Base-by-base conservation (phyloP, 2,797 vertebrate genomes). In the Eupleurogrammus muticus region DNA sequence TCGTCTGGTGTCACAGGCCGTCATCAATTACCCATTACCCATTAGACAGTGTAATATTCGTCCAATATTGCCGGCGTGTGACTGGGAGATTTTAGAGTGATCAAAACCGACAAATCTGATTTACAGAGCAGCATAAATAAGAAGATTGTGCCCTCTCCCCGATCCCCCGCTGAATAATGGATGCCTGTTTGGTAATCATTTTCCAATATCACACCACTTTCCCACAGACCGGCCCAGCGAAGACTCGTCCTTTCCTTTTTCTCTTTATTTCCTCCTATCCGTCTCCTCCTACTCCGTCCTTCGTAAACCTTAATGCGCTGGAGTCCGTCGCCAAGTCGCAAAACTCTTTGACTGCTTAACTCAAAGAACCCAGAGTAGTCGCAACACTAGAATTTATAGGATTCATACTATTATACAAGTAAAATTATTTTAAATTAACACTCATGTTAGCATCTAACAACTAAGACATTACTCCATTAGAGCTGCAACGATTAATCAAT, bases 91-190 rank as follows among this genome's bases (percentile, higher is more conserved):
- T 92, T 92, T 87, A 90, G 82, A 89, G 87, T 92, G 92, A 95
- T 95, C 92, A 93, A 90, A 94, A 93, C 83, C 77, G 92, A 95
- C 94, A 94, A 94, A 94, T 94, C 87, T 85, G 92, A 94, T 95
- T 94, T 93, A 93, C 88, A 90, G 91, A 87, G 86, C 81, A 68
- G 89, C 89, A 90, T 91, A 94, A 93, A 94, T 93, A 92, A 92
- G 93, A 90, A 90, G 90, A 81, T 74, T 68, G 85, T 82, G 84
- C 90, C 88, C 90, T 90, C 90, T 90, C 87, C 90, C 90, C 86
- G 88, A 93, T 93, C 89, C 87, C 87, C 86, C 88, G 87, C 83
- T 94, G 93, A 94, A 94, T 94, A 92, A 94, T 94, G 92, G 91
- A 94, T 92, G 91, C 63, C 70, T 93, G 91, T 93, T 92, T 93